These are phyloP conservation scores for Himalopsyche tibetana DNA, from an alignment of 2,888 invertebrate species.

Conservation along the genomic window DNA sequence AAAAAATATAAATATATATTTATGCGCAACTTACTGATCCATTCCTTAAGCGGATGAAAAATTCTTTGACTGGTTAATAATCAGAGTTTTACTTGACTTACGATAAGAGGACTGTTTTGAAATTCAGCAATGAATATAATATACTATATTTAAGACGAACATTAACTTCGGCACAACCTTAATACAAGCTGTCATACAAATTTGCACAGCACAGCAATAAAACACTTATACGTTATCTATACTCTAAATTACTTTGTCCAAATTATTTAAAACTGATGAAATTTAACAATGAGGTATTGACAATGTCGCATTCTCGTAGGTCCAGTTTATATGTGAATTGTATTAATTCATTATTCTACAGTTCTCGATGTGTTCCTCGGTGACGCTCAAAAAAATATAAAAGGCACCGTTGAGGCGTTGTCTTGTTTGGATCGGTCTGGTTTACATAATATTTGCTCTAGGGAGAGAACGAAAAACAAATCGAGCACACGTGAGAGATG, in stretches of 20 bases:
- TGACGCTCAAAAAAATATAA: not conserved
- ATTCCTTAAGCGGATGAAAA: too few species aligned
- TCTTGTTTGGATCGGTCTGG: not conserved
- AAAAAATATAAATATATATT: too few species aligned
- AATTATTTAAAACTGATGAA: not conserved
- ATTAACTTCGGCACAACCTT: too few species aligned
- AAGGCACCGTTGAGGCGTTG: constrained; percentile 18
- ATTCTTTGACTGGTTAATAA: too few species aligned
- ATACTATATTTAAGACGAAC: too few species aligned
- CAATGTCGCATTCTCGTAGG: not conserved
- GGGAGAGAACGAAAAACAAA: not conserved
- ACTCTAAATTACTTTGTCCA: not conserved
- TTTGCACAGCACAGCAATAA: too few species aligned
- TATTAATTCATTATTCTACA: not conserved
- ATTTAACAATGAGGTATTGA: not conserved
- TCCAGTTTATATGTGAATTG: not conserved
- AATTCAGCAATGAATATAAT: too few species aligned
- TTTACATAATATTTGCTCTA: not conserved
- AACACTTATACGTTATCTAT: too few species aligned
- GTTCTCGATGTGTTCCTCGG: not conserved
- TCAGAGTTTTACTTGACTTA: too few species aligned
- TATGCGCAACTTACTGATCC: too few species aligned
- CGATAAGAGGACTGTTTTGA: too few species aligned
- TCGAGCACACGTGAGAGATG: not conserved
- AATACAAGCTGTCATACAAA: too few species aligned